Base-by-base conservation (phyloP, 1,140 invertebrate genomes). In the Solenopsis fugax region DNA sequence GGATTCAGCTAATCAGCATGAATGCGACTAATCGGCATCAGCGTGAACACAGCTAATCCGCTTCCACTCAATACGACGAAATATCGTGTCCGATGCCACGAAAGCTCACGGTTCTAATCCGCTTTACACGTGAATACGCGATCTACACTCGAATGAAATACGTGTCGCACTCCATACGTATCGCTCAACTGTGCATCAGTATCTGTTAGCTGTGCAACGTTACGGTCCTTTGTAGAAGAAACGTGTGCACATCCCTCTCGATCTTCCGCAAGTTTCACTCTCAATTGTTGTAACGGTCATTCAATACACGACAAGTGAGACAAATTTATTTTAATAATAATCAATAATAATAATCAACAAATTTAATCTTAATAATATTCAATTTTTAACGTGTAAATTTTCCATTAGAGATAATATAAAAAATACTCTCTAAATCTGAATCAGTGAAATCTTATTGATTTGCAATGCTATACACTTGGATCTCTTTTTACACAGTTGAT, bases 11-110 rank as follows among this genome's bases (percentile, higher is more conserved):
- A 84, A 76, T 84, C 71, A 75, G 41, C 21, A 76, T 72, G 52
- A 54, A 88, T 64, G 21, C 45, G 3, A 52, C 58, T 88, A 85
- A 88, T 89, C 88, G 81, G 56, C 34, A 37, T 85, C 87, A 73
- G 37, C n/a, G 24, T 52, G 73, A 86, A 86, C 77, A 65, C 34
- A 60, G 52, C 10, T 60, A 45, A 89, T 86, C 52, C 80, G 65
- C 58, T 54, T 76, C 7, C 41, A 7, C 41, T 41, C 21, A 34
- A 37, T 78, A 71, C 65, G 29, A 71, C 48, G 76, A 82, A 89
- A 89, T 89, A 86, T 88, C 85, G 52, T 80, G 73, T 76, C 18
- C 67, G 41, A 48, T 72, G 12, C 48, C 69, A 41, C 82, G n/a
- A 71, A 62, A 76, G 62, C 56, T 29, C 69, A 52, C 65, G 16